phyloP scores from a whole-genome alignment of 2,797 vertebrate genomes.

The Gallinago solitaria region DNA sequence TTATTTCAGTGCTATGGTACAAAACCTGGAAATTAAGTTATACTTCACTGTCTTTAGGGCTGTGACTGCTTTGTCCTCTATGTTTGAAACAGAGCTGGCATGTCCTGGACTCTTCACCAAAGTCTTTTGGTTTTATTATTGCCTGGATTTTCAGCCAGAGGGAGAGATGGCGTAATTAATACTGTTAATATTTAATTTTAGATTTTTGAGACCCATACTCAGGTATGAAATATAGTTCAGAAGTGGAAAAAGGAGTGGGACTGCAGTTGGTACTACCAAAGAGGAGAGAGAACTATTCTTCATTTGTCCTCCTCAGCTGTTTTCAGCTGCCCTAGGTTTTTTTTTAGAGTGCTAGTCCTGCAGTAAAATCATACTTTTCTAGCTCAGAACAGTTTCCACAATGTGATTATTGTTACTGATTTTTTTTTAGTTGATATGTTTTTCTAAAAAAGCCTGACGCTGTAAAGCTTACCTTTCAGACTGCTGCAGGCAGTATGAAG shows the following conservation, averaged over 20 bases:
- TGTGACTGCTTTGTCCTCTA: background rate
- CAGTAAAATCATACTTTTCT: background rate
- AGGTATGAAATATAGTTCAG: background rate
- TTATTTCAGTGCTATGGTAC: background rate
- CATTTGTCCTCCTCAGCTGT: background rate
- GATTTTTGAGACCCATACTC: background rate
- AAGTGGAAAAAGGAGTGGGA: background rate
- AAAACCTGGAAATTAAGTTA: background rate
- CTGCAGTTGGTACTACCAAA: background rate
- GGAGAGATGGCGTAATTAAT: background rate
- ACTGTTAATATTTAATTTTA: background rate
- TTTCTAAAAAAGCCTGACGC: background rate
- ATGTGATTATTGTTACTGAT: background rate
- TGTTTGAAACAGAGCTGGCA: background rate
- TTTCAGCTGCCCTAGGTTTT: background rate
- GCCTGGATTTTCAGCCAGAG: background rate
- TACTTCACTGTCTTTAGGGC: background rate
- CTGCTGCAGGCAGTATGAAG: background rate
- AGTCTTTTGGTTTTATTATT: background rate
- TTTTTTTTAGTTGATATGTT: background rate
- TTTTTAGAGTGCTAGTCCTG: background rate
- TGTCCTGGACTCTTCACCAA: background rate
- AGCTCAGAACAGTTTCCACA: background rate
- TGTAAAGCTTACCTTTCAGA: background rate
- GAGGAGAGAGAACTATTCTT: background rate